Conservation (phyloP, 2,888 invertebrate genomes). For the Hipparchia semele region DNA sequence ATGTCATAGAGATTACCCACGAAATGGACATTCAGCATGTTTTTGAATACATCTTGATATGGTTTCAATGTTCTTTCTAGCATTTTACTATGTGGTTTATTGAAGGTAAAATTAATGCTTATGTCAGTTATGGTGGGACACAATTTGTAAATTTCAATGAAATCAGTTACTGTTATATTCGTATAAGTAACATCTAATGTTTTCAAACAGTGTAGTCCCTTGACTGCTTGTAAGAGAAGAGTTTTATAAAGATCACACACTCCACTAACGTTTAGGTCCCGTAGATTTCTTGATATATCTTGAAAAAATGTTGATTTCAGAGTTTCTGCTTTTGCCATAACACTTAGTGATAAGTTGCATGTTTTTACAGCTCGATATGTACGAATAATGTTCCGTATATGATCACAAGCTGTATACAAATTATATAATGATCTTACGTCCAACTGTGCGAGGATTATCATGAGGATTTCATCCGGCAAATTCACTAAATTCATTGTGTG, state of each 20-base stretch:
- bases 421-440: conserved; percentile 54
- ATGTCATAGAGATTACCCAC: conserved; percentile 57
- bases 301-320: conserved; percentile 58
- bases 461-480: conserved; percentile 68
- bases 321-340: conserved; percentile 55
- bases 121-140: conserved; percentile 65
- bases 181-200: conserved; percentile 66
- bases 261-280: conserved; percentile 59
- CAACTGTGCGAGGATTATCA: conserved; percentile 59
- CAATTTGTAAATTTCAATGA: conserved; percentile 53
- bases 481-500: conserved; percentile 40
- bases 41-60: conserved; percentile 58
- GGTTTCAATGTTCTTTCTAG: conserved; percentile 45
- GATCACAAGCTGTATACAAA: conserved; percentile 55
- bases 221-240: conserved; percentile 52
- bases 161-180: conserved; percentile 58
- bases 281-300: conserved; percentile 54
- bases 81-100: conserved; percentile 34
- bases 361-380: conserved; percentile 52
- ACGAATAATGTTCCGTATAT: conserved; percentile 51
- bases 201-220: conserved; percentile 55
- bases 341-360: conserved; percentile 56
- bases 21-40: conserved; percentile 64
- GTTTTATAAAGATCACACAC: conserved; percentile 58
- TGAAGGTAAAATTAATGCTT: conserved; percentile 58